Conservation (phyloP, 2,888 invertebrate genomes). For the Microdon myrmicae region DNA sequence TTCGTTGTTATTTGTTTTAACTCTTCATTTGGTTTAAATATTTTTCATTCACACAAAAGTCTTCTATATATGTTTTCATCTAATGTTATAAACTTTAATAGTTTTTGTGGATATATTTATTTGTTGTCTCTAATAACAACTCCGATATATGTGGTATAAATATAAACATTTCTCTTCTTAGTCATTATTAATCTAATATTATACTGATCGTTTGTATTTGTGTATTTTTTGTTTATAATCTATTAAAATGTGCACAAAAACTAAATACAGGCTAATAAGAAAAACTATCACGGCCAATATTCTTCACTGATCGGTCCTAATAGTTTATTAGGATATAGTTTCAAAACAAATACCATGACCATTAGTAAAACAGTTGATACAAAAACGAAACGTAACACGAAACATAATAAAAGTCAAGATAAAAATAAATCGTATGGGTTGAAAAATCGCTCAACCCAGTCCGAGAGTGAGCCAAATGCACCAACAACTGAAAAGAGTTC, state of each 20-base stretch:
- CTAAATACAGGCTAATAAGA: conserved; percentile 63
- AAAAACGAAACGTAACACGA: conserved; percentile 48
- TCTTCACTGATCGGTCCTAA: conserved; percentile 66
- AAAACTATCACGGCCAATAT: conserved; percentile 64
- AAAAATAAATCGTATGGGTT: conserved; percentile 43
- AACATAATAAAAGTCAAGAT: conserved; percentile 54
- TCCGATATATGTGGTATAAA: conserved; percentile 14
- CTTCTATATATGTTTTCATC: too few species aligned
- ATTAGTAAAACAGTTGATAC: conserved; percentile 47
- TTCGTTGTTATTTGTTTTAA: too few species aligned
- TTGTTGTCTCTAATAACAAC: conserved; percentile 11
- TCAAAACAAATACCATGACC: conserved; percentile 60
- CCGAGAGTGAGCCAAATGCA: conserved; percentile 44
- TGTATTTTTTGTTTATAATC: conserved; percentile 57
- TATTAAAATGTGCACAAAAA: too few species aligned
- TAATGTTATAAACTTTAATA: too few species aligned
- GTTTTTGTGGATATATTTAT: too few species aligned
- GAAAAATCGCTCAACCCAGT: conserved; percentile 36
- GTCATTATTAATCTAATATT: conserved; percentile 44
- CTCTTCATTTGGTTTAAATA: too few species aligned
- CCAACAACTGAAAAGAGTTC: conserved; percentile 62
- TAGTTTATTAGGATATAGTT: conserved; percentile 66
- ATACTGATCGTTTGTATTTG: conserved; percentile 54
- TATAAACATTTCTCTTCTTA: conserved; percentile 27
- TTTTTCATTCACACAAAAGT: too few species aligned